phyloP scores from a whole-genome alignment of 2,797 vertebrate species.

The Leptatherina wallacei region DNA sequence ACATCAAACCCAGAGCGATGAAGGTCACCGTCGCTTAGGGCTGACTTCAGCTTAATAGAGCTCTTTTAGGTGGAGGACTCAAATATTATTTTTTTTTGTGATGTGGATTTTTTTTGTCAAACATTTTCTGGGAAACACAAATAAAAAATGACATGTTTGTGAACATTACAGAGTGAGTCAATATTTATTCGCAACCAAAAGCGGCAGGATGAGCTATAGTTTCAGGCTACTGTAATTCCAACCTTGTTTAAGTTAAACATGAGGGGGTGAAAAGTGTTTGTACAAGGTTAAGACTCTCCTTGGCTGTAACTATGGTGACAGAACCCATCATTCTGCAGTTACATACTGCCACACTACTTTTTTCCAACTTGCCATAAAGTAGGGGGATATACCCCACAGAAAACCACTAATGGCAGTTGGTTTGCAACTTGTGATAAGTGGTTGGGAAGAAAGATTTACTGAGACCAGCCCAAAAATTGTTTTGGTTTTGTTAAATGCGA shows the following conservation, averaged over 20 bases:
- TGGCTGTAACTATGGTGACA: slow-evolving; percentile 76
- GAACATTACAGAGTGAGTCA: slow-evolving; percentile 62
- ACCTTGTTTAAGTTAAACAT: slow-evolving; percentile 54
- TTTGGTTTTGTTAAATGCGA: slow-evolving; percentile 76
- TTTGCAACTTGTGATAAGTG: slow-evolving; percentile 83
- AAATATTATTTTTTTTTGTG: slow-evolving; percentile 51
- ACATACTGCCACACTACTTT: slow-evolving; percentile 71
- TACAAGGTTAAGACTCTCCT: slow-evolving; percentile 73
- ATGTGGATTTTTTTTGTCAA: slow-evolving; percentile 60
- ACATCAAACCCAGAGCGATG: slow-evolving; percentile 41
- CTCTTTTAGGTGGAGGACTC: slow-evolving; percentile 38
- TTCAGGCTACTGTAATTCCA: slow-evolving; percentile 63
- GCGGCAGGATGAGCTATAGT: slow-evolving; percentile 54
- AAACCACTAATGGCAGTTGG: slow-evolving; percentile 83
- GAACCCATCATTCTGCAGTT: slow-evolving; percentile 76
- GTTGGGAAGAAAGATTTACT: slow-evolving; percentile 80
- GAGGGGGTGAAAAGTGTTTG: slow-evolving; percentile 70
- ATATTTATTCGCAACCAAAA: slow-evolving; percentile 70
- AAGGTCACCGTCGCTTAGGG: slow-evolving; percentile 59
- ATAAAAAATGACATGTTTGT: slow-evolving; percentile 73
- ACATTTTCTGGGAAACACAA: slow-evolving; percentile 66
- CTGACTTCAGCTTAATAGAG: slow-evolving; percentile 40
- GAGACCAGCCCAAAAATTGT: slow-evolving; percentile 80
- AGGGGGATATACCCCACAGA: slow-evolving; percentile 76
- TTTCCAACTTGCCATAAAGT: slow-evolving; percentile 80